Evolutionary conservation across 2,113 vertebrate species (phyloP), one percentile per base, ranked within the genome.

Genomic region (Trichechus manatus): DNA sequence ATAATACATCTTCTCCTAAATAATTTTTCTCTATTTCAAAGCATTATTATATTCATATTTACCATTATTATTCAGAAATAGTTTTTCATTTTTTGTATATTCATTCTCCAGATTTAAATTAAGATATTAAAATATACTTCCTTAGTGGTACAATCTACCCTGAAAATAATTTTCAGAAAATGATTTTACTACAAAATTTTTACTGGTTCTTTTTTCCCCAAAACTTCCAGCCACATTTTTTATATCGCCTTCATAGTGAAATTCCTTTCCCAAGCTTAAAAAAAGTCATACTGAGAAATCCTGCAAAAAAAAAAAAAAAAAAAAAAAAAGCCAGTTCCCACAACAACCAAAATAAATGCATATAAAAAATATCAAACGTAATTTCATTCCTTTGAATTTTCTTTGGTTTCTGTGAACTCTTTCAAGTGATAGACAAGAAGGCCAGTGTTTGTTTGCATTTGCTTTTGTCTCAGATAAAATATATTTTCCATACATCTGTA

Each of bases 101-200:
- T 70, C 25, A 64, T 79, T n/a, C 59, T 81, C 70, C 63, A 63
- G 25, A 85, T 72, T 89, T 84, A 47, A 6, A 19, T 68, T 89
- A 90, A n/a, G 7, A 80, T 56, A 75, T 33, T 94, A 83, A 82
- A 56, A 61, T 68, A 7, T 66, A 0, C 93, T 72, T 94, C 13
- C 25, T 84, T 64, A 92, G 25, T 75, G 72, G 17, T 70, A 9
- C n/a, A 10, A 25, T 88, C 14, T 68, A 31, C 36, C 11, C 75
- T 90, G 53, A 19, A 87, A 84, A 75, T 91, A 88, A 81, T 93
- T 93, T 91, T 93, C 20, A 87, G 53, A 89, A 83, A 91, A 70
- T 59, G 7, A 59, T 81, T 82, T 47, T 59, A 70, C 47, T 31
- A 93, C 27, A 59, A 23, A 83, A 81, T 9, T 80, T 53, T 70